phyloP scores from a whole-genome alignment of 2,888 invertebrate genomes.

The Tortricodes alternella region DNA sequence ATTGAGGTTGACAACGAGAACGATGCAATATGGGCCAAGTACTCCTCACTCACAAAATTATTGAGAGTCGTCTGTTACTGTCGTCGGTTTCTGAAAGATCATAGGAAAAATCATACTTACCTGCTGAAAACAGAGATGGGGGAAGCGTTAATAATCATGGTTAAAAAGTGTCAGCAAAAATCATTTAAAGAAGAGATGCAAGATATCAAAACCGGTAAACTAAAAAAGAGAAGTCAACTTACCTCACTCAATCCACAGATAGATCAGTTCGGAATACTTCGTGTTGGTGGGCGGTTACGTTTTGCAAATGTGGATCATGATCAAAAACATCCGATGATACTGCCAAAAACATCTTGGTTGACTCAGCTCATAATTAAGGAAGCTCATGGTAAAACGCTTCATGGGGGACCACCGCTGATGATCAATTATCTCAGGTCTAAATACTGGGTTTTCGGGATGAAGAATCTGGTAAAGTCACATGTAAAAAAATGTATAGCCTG shows the following conservation, averaged over 20 bases:
- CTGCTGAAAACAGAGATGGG: too few relatives aligned
- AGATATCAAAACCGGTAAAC: not conserved
- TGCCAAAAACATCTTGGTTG: not conserved
- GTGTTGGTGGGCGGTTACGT: conserved; percentile 1
- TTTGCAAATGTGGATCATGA: not conserved
- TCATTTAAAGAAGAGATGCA: not conserved
- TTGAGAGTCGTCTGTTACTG: not conserved
- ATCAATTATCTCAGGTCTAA: not conserved
- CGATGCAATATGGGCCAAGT: conserved; percentile 20
- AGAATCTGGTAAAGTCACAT: not conserved
- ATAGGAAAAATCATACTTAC: too few relatives aligned
- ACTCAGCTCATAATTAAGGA: not conserved
- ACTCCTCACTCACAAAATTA: conserved; percentile 27
- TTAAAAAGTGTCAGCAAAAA: not conserved
- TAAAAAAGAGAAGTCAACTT: not conserved
- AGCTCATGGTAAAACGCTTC: not conserved
- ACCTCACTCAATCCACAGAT: not conserved
- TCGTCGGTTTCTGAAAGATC: not conserved
- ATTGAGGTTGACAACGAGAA: not conserved
- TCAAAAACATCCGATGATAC: conserved; percentile 1
- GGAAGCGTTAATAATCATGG: not conserved
- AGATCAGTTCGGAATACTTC: not conserved
- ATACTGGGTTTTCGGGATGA: conserved; percentile 4
- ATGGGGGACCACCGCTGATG: not conserved
- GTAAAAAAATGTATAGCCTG: not conserved